These are phyloP conservation scores for Cathartes aura DNA, from an alignment of 2,113 vertebrate species.

Conservation along the genomic window DNA sequence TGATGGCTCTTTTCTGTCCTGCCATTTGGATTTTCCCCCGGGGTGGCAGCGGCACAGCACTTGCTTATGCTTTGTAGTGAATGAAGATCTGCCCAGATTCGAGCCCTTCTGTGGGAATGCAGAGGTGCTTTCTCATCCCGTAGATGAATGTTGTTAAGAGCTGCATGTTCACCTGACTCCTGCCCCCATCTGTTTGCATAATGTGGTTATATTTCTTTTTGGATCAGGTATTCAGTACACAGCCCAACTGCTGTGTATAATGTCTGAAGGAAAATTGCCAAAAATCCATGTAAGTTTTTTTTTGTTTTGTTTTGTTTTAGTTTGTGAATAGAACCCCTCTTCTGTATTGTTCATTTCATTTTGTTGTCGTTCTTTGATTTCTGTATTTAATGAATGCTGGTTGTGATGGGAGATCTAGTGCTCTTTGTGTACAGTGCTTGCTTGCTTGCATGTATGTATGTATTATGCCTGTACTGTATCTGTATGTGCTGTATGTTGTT, in stretches of 20 bases:
- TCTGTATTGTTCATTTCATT: neutral
- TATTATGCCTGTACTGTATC: neutral
- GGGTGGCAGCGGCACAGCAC: neutral
- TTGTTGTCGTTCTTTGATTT: neutral
- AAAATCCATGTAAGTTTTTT: conserved; percentile 62
- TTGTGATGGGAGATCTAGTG: neutral
- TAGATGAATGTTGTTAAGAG: neutral
- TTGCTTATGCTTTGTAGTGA: neutral
- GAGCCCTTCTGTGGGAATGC: neutral
- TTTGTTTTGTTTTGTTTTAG: neutral
- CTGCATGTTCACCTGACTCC: conserved; percentile 53
- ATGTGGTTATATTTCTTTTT: conserved; percentile 58
- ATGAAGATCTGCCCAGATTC: neutral
- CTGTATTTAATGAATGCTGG: neutral
- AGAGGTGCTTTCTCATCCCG: conserved; percentile 1
- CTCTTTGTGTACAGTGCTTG: neutral
- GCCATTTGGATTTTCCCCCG: neutral
- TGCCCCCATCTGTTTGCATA: conserved; percentile 20
- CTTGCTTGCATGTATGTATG: neutral
- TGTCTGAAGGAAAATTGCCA: conserved; percentile 67
- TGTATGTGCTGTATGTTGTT: neutral
- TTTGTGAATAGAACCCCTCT: neutral
- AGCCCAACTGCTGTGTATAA: conserved; percentile 64
- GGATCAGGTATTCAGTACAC: conserved; percentile 64
- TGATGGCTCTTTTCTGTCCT: neutral